Evolutionary conservation across 2,113 vertebrate species (phyloP), one percentile per base, ranked within the genome.

Genomic region (Microcebus ravelobensis): DNA sequence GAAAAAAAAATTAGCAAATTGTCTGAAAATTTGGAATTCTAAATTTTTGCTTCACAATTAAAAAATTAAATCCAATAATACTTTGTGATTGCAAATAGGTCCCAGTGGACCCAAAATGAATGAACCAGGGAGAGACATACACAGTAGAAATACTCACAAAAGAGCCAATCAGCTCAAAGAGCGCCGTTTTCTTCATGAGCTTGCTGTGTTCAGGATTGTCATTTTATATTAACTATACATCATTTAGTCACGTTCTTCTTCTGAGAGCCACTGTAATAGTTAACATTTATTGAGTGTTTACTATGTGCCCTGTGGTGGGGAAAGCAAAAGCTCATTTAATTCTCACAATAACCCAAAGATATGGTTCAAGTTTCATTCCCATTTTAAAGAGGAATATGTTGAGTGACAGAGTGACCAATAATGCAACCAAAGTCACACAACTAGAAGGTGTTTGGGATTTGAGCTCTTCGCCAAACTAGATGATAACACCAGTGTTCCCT

Each of bases 141-240:
- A 4, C 3, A 8, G 31, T 48, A n/a, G 67, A 52, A 34, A 81
- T 5, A 65, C 48, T 63, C 27, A 6, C 23, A 21, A 82, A 71
- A 61, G 8, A 59, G 18, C 36, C 21, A 27, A 1, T 13, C 3
- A 25, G 23, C 20, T 4, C 20, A 2, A 34, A 0, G 21, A 27
- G 36, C 1, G 0, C 8, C 6, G 15, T n/a, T 70, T 68, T 18
- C 20, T 45, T 74, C 45, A 4, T 2, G 20, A 39, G 31, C 21
- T 15, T n/a, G 7, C 9, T 29, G 15, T 18, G 10, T n/a, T 68
- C 27, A 34, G 29, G 23, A 10, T 3, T 11, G 21, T 17, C 45
- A 45, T 21, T 39, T 67, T 65, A 39, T 27, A 13, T 70, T 29
- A 73, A 71, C 20, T 21, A 25, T 13, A 50, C 55, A 39, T 55